Evolutionary conservation across 2,797 vertebrate species (phyloP), one percentile per base, ranked within the genome.

Genomic region (Catostomus latipinnis): DNA sequence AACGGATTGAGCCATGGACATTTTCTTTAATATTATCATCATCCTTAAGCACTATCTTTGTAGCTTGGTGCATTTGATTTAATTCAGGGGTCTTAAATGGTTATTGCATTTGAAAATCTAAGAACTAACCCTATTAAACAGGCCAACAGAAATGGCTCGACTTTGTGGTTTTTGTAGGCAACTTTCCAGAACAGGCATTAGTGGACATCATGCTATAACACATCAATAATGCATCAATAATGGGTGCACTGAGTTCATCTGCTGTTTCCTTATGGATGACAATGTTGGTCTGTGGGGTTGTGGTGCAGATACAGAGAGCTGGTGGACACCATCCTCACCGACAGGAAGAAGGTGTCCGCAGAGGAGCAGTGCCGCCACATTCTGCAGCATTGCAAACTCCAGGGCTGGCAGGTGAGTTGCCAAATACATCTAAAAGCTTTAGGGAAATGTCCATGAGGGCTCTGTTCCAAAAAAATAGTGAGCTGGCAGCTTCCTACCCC

Each of bases 381-480:
- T 83, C 95, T 99, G 79, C 96, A 96, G 78, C 94, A 94, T 80
- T 96, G 94, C 85, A 95, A 95, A 88, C 93, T 97, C 71, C 96
- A 96, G 86, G 97, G 96, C 87, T 98, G 97, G 96, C 96, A 99
- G 97, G 95, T 96, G 82, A 87, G 94, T 82, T 65, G 9, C 4
- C 18, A n/a, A 14, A 49, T 3, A 53, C 1, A 0, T 75, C 62
- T 76, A 34, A 34, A 34, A 56, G 61, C 34, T 66, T 75, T 49
- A 7, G 2, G 5, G 63, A 76, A 3, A 22, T 10, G 8, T 22
- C 48, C 56, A 61, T 12, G 45, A 16, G 72, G 34, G 34, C 7
- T n/a, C 18, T 43, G 7, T 54, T 70, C 10, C 12, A 10, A 54
- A 43, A n/a, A 34, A 34, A 34, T 34, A 34, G 34, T 34, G 34